phyloP scores from a whole-genome alignment of 2,797 vertebrate species.

The Bradypodion pumilum region DNA sequence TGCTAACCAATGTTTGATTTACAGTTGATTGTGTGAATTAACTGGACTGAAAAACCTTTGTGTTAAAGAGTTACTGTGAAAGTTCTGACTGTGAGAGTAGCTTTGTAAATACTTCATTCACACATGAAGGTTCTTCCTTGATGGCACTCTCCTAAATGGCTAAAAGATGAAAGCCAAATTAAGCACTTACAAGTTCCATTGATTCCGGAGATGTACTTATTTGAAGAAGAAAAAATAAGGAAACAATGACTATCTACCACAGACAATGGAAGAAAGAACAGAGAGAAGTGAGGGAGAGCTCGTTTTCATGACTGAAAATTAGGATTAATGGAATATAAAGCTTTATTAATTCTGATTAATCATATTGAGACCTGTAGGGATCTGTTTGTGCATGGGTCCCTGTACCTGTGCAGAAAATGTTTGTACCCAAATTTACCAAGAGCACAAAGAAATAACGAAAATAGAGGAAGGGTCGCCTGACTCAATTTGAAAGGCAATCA shows the following conservation, averaged over 20 bases:
- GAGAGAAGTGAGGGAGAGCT: not conserved
- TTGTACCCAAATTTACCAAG: not conserved
- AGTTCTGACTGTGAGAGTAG: not conserved
- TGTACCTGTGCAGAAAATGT: not conserved
- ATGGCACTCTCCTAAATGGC: not conserved
- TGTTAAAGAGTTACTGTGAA: not conserved
- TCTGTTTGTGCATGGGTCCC: not conserved
- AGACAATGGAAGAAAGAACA: not conserved
- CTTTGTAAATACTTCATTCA: not conserved
- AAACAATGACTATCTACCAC: not conserved
- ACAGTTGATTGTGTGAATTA: not conserved
- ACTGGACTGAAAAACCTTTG: not conserved
- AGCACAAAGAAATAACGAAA: not conserved
- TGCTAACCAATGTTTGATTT: not conserved
- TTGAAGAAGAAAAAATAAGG: not conserved
- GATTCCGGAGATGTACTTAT: not conserved
- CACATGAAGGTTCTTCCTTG: not conserved
- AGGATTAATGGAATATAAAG: not conserved
- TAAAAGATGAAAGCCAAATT: not conserved
- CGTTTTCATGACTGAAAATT: not conserved
- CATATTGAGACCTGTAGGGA: no score
- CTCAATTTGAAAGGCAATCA: conserved; percentile 39
- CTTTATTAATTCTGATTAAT: not conserved
- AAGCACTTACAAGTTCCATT: not conserved
- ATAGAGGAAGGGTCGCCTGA: not conserved